phyloP scores from a whole-genome alignment of 2,797 vertebrate genomes.

The Rallus crepitans region DNA sequence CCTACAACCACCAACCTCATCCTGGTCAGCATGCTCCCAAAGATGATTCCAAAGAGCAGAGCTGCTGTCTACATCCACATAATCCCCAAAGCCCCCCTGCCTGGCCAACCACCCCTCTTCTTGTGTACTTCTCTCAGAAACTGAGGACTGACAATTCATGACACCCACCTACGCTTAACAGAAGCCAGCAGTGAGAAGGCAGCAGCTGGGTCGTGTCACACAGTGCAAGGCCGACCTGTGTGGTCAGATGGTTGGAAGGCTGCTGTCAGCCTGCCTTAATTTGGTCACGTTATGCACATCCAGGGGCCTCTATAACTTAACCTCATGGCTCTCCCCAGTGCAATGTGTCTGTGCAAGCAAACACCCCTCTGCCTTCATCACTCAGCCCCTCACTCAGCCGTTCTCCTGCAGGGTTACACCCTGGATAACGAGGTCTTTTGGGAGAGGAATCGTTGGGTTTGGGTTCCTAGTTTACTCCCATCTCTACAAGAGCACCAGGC shows the following conservation, averaged over 20 bases:
- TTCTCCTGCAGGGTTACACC: not conserved
- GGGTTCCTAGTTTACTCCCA: not conserved
- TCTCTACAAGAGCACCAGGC: not conserved
- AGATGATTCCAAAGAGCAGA: not conserved
- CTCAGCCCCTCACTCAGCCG: not conserved
- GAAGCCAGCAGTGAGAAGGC: not conserved
- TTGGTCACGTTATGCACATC: not conserved
- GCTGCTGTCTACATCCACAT: not conserved
- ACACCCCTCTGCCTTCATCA: not conserved
- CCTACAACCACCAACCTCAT: not conserved
- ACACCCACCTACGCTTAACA: not conserved
- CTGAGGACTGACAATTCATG: not conserved
- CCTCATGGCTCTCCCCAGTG: not conserved
- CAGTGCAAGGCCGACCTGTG: rapidly evolving
- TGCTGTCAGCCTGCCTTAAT: not conserved
- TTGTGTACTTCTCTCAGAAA: not conserved
- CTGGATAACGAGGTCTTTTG: not conserved
- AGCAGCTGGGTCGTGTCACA: rapidly evolving
- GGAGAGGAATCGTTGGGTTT: not conserved
- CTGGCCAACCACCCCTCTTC: not conserved
- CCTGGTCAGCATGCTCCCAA: not conserved
- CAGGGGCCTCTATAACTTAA: not conserved
- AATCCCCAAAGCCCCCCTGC: not conserved
- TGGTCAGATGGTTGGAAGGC: not conserved
- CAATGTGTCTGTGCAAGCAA: not conserved